Evolutionary conservation across 1,140 invertebrate genomes (phyloP), one percentile per base, ranked within the genome.

Genomic region (Sycophila sp.): DNA sequence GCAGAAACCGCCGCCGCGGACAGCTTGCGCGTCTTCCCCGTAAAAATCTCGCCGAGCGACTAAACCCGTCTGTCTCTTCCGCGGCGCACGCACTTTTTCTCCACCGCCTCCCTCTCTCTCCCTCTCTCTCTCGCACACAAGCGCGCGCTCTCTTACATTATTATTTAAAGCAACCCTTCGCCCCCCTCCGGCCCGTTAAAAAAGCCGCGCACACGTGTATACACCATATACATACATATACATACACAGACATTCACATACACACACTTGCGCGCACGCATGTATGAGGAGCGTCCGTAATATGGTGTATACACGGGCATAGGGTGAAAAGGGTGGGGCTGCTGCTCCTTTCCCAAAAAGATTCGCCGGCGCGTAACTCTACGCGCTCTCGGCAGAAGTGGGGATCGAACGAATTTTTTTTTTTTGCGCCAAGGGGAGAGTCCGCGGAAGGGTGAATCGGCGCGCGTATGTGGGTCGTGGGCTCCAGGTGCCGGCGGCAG

Each of bases 151-250:
- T 55, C 55, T 67, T 59, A 68, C 79, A 83, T 83, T 83, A 82
- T 85, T 84, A 84, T 84, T 84, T 83, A 85, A 86, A 85, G 81
- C 83, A 85, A 86, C 83, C 83, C 83, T 86, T 85, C 84, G 77
- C 32, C 24, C 30, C 67, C 40, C 26, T 56, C 64, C 30, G 13
- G n/a, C 59, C 59, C 49, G 24, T 63, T 55, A 69, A 69, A 69
- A 69, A 69, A 63, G 30, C 38, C 13, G 22, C 38, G 38, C 30
- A 34, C 59, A 62, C 45, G 34, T 28, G 30, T 24, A 30, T 24
- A 62, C n/a, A n/a, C n/a, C n/a, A n/a, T n/a, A n/a, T n/a, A n/a
- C n/a, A n/a, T n/a, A n/a, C n/a, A n/a, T n/a, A n/a, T n/a, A n/a
- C n/a, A n/a, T n/a, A n/a, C n/a, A n/a, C n/a, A n/a, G n/a, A n/a